Evolutionary conservation across 2,113 vertebrate genomes (phyloP).

Genomic region (Otus sunia): DNA sequence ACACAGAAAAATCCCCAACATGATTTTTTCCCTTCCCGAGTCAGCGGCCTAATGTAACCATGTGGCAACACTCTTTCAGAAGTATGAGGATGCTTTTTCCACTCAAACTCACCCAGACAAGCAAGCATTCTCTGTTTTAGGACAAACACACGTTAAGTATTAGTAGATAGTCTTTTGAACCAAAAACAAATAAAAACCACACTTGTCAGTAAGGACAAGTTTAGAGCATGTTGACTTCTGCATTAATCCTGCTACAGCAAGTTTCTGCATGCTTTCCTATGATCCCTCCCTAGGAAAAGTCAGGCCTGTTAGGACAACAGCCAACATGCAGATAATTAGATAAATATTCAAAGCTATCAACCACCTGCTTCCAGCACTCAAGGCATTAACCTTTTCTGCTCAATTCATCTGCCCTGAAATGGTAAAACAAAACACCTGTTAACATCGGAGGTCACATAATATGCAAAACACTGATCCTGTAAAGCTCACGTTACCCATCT

Average conservation of each 20-base stretch:
- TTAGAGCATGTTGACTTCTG: slow-evolving; percentile 45
- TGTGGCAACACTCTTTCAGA: rapidly evolving
- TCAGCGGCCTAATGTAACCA: background rate
- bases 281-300: slow-evolving; percentile 8
- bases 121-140: background rate
- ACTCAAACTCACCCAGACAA: background rate
- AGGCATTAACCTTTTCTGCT: slow-evolving; percentile 61
- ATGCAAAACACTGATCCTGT: slow-evolving; percentile 16
- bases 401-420: slow-evolving; percentile 33
- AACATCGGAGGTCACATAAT: background rate
- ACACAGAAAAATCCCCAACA: background rate
- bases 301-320: slow-evolving; percentile 50
- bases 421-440: slow-evolving; percentile 43
- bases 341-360: slow-evolving; percentile 55
- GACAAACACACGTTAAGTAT: slow-evolving; percentile 43
- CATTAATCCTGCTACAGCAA: slow-evolving; percentile 61
- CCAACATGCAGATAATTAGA: slow-evolving; percentile 62
- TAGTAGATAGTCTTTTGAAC: slow-evolving; percentile 36
- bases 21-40: background rate
- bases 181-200: slow-evolving; percentile 49
- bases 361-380: slow-evolving; percentile 63
- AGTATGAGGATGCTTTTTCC: background rate
- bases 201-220: slow-evolving; percentile 14
- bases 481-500: background rate
- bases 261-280: slow-evolving; percentile 54